Base-by-base conservation (phyloP, 2,888 invertebrate genomes). In the Ophion costatus region DNA sequence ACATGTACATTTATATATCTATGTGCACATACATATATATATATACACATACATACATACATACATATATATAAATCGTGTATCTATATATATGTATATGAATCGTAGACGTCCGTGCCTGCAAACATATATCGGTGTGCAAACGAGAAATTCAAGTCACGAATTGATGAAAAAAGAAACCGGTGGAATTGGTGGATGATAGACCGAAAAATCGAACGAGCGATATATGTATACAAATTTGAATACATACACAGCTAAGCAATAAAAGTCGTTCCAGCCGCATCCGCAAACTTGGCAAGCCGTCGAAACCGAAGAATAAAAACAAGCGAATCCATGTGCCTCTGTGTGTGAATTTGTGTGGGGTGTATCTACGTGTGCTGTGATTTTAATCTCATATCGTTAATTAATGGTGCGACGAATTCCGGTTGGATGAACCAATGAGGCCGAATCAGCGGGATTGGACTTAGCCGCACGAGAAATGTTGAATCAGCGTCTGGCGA, bases 321-420 rank as follows among this genome's bases (percentile, higher is more conserved):
- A 69, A 42, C 20, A n/a, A 61, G 42, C 5, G 17, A 69, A 57
- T 69, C 22, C 29, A 29, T 29, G 20, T 14, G 38, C 38, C 38
- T 38, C 38, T 0, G 9, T 38, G 29, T 33, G 14, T 20, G 11
- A 38, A 42, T 73, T 17, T 59, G 17, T 57, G 24, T 45, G 57
- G 57, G 24, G 22, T 45, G 61, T 63, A 69, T 61, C 57, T 20
- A 67, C 59, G 76, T 74, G 83, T 85, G 80, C 74, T 80, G 85
- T 85, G 85, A 69, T 74, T 77, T 59, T 63, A 17, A 22, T 29
- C 3, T 38, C 45, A 51, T 38, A 57, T 64, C 20, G 56, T 80
- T 80, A 64, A 88, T 87, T 85, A 84, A 90, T 90, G 89, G 85
- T 89, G 88, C 87, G 88, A 78, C 74, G 87, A 82, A 66, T n/a